Base-by-base conservation (phyloP, 2,113 vertebrate species). In the Diphyllodes magnificus region DNA sequence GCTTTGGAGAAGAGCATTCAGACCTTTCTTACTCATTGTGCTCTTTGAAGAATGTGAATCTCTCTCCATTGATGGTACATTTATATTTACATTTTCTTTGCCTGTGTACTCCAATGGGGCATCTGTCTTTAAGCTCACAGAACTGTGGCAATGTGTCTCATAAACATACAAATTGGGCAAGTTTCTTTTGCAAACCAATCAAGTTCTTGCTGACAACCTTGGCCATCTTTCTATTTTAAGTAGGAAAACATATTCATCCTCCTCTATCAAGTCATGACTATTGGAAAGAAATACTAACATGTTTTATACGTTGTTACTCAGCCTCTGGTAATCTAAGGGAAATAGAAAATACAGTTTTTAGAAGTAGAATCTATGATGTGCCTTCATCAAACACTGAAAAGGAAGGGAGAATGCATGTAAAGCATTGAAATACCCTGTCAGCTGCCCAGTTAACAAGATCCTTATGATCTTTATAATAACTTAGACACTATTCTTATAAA, bases 151-250 rank as follows among this genome's bases (percentile, higher is more conserved):
- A n/a, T 85, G n/a, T 94, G 87, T 90, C 86, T 97, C 87, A 93
- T 92, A 90, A 96, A 86, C 84, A 91, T 93, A 95, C 47, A 97
- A 95, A 96, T 33, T 92, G 89, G 93, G 37, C 45, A 95, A 93
- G 61, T 97, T 97, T 95, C 73, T 94, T 70, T 91, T 82, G 66
- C 14, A 77, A 78, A 82, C 88, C 90, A 96, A 94, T 97, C 95
- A 96, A 93, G 50, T 96, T 97, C 54, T 81, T 4, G 22, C 72
- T 96, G 95, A 94, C 81, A 97, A 37, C 40, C 44, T 82, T 63
- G 95, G 60, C 53, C 65, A 93, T 95, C 40, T 96, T 97, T 96
- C 76, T 87, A 11, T 96, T 97, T 96, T 94, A 80, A 73, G 59
- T 78, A 42, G 65, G 68, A 86, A 96, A 85, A 92, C 75, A 86